Percentiles rank a stretch among this genome's conserved stretches.
phyloP scores from a whole-genome alignment of 2,888 invertebrate species.

The Cacoxenus indagator region DNA sequence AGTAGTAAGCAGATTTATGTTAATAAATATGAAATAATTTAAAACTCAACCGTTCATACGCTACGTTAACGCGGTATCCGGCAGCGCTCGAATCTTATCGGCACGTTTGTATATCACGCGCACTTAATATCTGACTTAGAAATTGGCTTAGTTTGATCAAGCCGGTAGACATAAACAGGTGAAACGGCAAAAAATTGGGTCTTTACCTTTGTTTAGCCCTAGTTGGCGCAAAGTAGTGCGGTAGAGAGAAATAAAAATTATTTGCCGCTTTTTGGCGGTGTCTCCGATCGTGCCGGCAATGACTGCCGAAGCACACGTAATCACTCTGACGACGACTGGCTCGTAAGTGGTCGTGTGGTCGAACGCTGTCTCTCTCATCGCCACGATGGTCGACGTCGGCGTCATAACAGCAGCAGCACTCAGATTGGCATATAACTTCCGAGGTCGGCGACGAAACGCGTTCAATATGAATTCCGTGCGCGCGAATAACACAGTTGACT shows the following conservation, averaged over 20 bases:
- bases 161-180: background rate
- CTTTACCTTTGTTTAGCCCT: background rate
- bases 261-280: background rate
- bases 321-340: background rate
- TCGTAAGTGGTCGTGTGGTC: background rate
- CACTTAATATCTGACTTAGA: background rate
- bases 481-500: constrained; percentile 55
- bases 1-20: background rate
- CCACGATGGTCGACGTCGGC: background rate
- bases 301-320: too few species aligned
- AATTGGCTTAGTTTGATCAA: background rate
- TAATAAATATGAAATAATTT: background rate
- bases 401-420: constrained; percentile 44
- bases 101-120: background rate
- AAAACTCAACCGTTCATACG: constrained; percentile 8
- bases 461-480: constrained; percentile 66
- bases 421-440: constrained; percentile 69
- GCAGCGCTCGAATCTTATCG: background rate
- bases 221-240: background rate
- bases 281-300: too few species aligned
- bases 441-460: constrained; percentile 61
- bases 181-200: background rate
- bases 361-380: background rate
- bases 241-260: background rate
- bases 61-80: background rate